A percentile compares a stretch with the other conserved stretches of the same genome.
Evolutionary conservation across 2,888 invertebrate genomes (phyloP).

Genomic region (Coenonympha arcania): DNA sequence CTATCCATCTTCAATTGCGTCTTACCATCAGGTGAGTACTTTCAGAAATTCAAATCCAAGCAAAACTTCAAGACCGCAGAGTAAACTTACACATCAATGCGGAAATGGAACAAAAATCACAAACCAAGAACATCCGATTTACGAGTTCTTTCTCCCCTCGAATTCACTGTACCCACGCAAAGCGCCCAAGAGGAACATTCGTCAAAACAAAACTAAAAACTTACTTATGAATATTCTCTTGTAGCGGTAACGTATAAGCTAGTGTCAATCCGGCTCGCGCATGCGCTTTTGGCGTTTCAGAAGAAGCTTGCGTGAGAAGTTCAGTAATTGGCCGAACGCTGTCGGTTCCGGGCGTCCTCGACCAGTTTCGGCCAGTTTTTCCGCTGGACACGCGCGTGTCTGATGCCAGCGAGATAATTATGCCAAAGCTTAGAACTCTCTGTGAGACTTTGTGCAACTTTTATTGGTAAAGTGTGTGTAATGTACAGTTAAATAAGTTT

Average conservation of each 20-base stretch:
- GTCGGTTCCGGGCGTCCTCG: conserved; percentile 38
- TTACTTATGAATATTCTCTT: conserved; percentile 64
- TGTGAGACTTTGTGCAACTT: conserved; percentile 17
- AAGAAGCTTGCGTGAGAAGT: conserved; percentile 50
- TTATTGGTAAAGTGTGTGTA: conserved; percentile 20
- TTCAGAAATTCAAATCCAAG: conserved; percentile 1
- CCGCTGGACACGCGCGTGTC: conserved; percentile 36
- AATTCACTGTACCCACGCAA: conserved; percentile 24
- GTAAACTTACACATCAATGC: not conserved
- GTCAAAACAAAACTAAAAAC: conserved; percentile 61
- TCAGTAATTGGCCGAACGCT: conserved; percentile 66
- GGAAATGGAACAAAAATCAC: conserved; percentile 9
- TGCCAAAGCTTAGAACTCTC: conserved; percentile 31
- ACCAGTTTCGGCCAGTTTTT: conserved; percentile 31
- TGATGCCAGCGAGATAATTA: conserved; percentile 32
- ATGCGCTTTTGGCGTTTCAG: conserved; percentile 50
- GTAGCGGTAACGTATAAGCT: conserved; percentile 44
- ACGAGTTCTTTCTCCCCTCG: conserved; percentile 16
- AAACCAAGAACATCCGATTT: conserved; percentile 3
- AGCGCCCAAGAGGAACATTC: conserved; percentile 43
- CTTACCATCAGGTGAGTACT: not conserved
- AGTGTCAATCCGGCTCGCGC: conserved; percentile 59
- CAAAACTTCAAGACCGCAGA: conserved; percentile 8
- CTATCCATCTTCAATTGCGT: too few relatives aligned
- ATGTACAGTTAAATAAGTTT: conserved; percentile 21